phyloP scores from a whole-genome alignment of 2,888 invertebrate species.

The Diaprepes abbreviatus region DNA sequence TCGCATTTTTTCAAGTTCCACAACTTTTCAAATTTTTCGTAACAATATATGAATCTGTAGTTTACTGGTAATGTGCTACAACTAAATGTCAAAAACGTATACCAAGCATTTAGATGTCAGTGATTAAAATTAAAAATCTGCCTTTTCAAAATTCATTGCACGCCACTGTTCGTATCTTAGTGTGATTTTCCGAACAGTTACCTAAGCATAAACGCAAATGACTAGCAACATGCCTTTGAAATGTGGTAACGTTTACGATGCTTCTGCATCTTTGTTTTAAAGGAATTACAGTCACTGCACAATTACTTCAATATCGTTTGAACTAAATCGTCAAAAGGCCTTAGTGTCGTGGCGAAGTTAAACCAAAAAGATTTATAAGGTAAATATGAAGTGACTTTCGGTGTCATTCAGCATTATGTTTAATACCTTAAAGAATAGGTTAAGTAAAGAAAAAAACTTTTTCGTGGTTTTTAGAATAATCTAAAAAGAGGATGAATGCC shows the following conservation, averaged over 20 bases:
- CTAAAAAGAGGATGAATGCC: too few species aligned
- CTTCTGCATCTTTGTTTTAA: constrained; percentile 13
- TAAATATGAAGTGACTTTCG: background rate
- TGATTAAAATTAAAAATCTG: too few species aligned
- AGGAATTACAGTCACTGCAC: constrained; percentile 19
- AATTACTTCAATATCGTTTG: constrained; percentile 19
- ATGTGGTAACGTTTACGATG: constrained; percentile 5
- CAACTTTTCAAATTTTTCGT: too few species aligned
- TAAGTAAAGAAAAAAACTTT: too few species aligned
- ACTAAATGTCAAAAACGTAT: too few species aligned
- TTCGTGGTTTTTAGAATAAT: too few species aligned
- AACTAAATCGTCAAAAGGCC: constrained; percentile 22
- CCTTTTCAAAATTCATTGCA: too few species aligned
- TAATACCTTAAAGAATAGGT: background rate
- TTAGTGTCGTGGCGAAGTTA: constrained; percentile 17
- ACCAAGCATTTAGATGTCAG: too few species aligned
- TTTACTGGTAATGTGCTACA: too few species aligned
- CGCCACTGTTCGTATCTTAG: too few species aligned
- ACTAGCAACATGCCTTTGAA: background rate
- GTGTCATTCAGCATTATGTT: background rate
- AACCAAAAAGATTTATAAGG: constrained; percentile 14
- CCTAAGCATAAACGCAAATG: constrained; percentile 11
- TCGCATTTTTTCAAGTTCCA: too few species aligned
- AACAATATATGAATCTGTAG: too few species aligned
- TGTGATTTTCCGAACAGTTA: constrained; percentile 15